Conservation (phyloP, 2,113 vertebrate species). For the Carassius gibelio region DNA sequence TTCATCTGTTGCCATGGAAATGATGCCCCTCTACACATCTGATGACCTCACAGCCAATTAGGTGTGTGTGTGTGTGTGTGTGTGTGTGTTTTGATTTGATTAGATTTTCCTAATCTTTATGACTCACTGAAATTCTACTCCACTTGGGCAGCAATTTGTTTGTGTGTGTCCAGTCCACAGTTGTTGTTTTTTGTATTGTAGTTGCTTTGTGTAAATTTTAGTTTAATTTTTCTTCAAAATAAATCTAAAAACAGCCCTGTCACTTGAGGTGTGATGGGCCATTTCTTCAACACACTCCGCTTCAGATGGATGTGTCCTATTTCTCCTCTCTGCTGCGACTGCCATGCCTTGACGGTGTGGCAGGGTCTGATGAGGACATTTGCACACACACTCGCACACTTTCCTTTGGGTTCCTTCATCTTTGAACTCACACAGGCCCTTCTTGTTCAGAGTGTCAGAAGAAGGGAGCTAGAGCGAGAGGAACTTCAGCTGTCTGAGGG, state of each 20-base stretch:
- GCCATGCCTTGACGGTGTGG: neutral
- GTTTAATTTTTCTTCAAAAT: neutral
- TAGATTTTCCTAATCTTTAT: slow-evolving; percentile 2
- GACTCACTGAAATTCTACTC: slow-evolving; percentile 5
- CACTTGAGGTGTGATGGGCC: too few species aligned
- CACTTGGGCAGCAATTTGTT: neutral
- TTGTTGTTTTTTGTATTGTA: neutral
- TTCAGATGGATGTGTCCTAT: slow-evolving; percentile 21
- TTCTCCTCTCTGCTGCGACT: slow-evolving; percentile 5
- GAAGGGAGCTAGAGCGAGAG: neutral
- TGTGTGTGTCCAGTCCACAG: neutral
- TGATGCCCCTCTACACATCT: neutral
- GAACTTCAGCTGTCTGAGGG: slow-evolving; percentile 38
- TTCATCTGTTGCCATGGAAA: slow-evolving; percentile 36
- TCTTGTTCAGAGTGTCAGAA: slow-evolving; percentile 32
- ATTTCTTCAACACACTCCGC: too few species aligned
- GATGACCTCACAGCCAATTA: slow-evolving; percentile 29
- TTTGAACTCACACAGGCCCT: slow-evolving; percentile 38
- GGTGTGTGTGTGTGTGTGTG: neutral
- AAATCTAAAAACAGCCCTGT: neutral
- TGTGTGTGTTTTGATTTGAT: too few species aligned
- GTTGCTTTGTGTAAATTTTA: neutral
- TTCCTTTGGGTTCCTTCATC: slow-evolving; percentile 30
- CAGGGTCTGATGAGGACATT: slow-evolving; percentile 21
- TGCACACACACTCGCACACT: slow-evolving; percentile 11